Base-by-base conservation (phyloP, 2,888 invertebrate genomes). In the Apocheima hispidaria region DNA sequence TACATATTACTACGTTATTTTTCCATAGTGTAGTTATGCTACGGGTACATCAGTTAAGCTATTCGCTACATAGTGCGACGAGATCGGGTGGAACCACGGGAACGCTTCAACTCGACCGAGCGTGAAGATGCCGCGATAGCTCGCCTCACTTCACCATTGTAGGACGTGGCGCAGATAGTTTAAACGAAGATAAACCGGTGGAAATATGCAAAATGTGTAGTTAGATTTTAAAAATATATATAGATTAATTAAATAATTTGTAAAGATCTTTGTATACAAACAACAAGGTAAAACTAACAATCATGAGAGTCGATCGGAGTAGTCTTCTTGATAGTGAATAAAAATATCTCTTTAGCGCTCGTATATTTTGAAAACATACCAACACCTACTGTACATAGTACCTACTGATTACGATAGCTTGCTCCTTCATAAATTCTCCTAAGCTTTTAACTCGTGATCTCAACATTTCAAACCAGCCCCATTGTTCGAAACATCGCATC, bases 51-150 rank as follows among this genome's bases (percentile, higher is more conserved):
- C n/a, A n/a, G n/a, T 66, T 66, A 69, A 71, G 68, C 71, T 69
- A 72, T 72, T 60, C 48, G 9, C 54, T 40, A 63, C 65, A 69
- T 23, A 74, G 74, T 79, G 78, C 78, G 79, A 86, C 72, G 79
- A 81, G 82, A 87, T 91, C 84, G 72, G 86, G 89, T 86, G 86
- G 88, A 90, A 87, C 49, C 36, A 7, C 36, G 50, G 36, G 14
- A 33, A 20, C 72, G 67, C 75, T 91, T 91, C 90, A 81, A 70
- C 87, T 88, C 83, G 81, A 66, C 73, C 75, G 75, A 91, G 90
- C 85, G 82, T 86, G 83, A 91, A 90, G 92, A 92, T 92, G 89
- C 85, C 86, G 84, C 86, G 92, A 90, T 91, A 91, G 80, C 83
- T 80, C 87, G 86, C 88, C 82, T 80, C 88, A 81, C 86, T 89